phyloP scores from a whole-genome alignment of 2,113 vertebrate genomes.

The Megaceryle torquata region DNA sequence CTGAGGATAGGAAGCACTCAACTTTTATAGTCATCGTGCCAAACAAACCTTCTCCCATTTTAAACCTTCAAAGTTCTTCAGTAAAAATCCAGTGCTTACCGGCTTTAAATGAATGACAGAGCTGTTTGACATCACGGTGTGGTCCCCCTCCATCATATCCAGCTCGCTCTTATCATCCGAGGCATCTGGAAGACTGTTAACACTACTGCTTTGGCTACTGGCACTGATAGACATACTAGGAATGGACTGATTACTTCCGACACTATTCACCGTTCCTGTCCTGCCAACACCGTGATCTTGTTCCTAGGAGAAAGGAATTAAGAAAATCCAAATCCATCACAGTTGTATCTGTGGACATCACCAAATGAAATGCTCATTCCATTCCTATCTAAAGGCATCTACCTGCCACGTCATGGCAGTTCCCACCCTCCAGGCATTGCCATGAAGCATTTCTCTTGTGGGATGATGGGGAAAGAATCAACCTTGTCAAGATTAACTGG shows the following conservation, averaged over 20 bases:
- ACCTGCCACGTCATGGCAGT: background rate
- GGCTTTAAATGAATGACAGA: slow-evolving; percentile 96
- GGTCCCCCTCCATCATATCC: slow-evolving; percentile 94
- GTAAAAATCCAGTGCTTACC: slow-evolving; percentile 71
- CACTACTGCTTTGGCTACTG: slow-evolving; percentile 98
- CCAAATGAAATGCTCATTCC: background rate
- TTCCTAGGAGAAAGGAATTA: slow-evolving; percentile 78
- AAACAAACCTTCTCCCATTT: background rate
- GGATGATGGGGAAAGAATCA: slow-evolving; percentile 11
- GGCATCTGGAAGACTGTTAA: slow-evolving; percentile 94
- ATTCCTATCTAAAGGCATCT: background rate
- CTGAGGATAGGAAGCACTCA: background rate
- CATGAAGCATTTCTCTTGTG: background rate
- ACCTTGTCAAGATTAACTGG: slow-evolving; percentile 50
- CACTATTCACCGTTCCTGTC: slow-evolving; percentile 96
- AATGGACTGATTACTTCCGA: slow-evolving; percentile 99
- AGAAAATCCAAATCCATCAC: background rate
- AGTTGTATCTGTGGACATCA: background rate
- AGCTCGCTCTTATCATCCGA: slow-evolving; percentile 95
- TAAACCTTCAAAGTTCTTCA: background rate
- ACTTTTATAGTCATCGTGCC: background rate
- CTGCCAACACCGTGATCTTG: slow-evolving; percentile 88
- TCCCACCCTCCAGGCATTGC: slow-evolving; percentile 41
- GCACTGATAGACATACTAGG: slow-evolving; percentile 99
- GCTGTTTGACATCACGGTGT: slow-evolving; percentile 98